Base-by-base conservation (phyloP, 1,140 invertebrate species). In the Brachionus manjavacas region DNA sequence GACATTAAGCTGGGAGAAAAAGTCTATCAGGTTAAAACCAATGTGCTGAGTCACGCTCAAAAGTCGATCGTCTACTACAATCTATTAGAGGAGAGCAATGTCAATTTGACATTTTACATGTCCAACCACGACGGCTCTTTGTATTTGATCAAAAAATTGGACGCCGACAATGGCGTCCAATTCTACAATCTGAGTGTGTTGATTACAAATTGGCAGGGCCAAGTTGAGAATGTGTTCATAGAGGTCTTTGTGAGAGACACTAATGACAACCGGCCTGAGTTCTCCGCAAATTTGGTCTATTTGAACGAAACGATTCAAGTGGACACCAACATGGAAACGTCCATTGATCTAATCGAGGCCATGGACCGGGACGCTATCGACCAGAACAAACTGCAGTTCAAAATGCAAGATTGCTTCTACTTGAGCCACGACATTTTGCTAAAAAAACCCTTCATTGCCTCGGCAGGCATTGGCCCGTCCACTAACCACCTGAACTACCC, bases 401-500 rank as follows among this genome's bases (percentile, higher is more conserved):
- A 81, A 81, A 8, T 81, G 4, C 52, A 81, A 46, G 79, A 81
- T 64, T 81, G 79, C 46, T 81, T 81, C 20, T 68, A 81, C 16
- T 0, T 81, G 20, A 68, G 49, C 39, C 9, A n/a, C 2, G 35
- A 43, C 35, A 20, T 81, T 25, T 46, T 81, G 39, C 11, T 81
- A 12, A 81, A 81, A 66, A 81, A 81, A n/a, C 52, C 79, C 0
- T 81, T 46, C 11, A 81, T 81, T 3, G 31, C 52, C 7, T 81
- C 79, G 14, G 35, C 35, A 14, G 79, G 79, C 3, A 23, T 81
- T 1, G 41, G 64, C 16, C 79, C 79, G 2, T 43, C 39, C 1
- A 66, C 79, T 4, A 81, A 81, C 52, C 52, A 64, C 28, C 14
- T 81, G 3, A 60, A 81, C 23, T 81, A 64, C 39, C 79, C 79